These are phyloP conservation scores for Prunella fulvescens DNA, from an alignment of 2,113 vertebrate species.

Conservation along the genomic window DNA sequence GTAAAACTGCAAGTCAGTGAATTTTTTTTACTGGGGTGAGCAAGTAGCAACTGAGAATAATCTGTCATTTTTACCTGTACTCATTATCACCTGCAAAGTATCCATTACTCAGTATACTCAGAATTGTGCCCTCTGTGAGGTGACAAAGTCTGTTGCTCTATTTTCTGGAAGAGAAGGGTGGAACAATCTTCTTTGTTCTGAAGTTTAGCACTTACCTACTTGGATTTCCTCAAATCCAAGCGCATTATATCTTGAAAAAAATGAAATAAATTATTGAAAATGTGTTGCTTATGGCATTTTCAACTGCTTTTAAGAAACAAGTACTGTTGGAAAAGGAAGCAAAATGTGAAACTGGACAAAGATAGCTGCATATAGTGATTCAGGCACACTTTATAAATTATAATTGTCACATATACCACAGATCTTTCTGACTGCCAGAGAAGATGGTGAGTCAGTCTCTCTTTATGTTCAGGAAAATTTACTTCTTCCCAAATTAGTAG, in stretches of 20 bases:
- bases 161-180: background rate
- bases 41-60: background rate
- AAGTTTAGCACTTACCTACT: background rate
- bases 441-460: background rate
- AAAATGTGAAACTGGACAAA: background rate
- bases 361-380: background rate
- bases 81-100: background rate
- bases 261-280: background rate
- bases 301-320: background rate
- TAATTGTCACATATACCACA: background rate
- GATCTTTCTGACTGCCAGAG: background rate
- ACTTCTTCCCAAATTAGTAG: background rate
- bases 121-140: accelerated
- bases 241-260: background rate
- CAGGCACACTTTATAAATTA: background rate
- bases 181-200: background rate
- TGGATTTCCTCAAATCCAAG: background rate
- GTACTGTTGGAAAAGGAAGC: background rate
- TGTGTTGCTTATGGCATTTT: background rate
- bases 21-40: background rate
- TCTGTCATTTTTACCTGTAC: background rate
- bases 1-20: background rate
- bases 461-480: background rate
- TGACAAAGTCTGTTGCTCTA: background rate
- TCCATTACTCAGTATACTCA: background rate